A percentile compares a stretch with the other conserved stretches of the same genome.
Conservation (phyloP, 2,797 vertebrate genomes). For the Mareca strepera region DNA sequence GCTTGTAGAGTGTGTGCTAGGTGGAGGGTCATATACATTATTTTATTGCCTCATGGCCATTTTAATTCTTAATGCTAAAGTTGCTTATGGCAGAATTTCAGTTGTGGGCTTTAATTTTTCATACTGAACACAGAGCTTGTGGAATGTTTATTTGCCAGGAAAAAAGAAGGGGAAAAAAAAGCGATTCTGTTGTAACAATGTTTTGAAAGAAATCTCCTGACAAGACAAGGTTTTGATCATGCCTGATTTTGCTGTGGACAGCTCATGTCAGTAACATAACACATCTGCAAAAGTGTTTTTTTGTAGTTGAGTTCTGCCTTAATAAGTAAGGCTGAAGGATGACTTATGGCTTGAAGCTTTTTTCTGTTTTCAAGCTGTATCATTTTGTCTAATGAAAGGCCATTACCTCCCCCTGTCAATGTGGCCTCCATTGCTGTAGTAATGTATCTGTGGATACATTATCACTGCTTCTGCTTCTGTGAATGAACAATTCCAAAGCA, state of each 20-base stretch:
- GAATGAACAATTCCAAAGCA: constrained; percentile 26
- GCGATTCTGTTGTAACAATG: neutral
- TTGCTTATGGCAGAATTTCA: neutral
- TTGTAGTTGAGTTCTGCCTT: neutral
- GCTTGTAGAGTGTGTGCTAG: neutral
- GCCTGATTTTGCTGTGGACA: neutral
- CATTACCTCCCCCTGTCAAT: neutral
- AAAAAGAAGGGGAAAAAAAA: neutral
- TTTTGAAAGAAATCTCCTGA: neutral
- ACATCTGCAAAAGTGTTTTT: neutral
- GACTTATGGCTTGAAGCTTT: neutral
- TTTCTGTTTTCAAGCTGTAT: neutral
- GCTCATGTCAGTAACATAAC: neutral
- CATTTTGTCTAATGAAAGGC: neutral
- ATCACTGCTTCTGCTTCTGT: constrained; percentile 13
- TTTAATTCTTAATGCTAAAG: neutral
- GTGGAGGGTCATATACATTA: neutral
- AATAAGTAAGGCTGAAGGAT: neutral
- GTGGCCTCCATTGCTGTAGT: neutral
- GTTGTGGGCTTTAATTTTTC: neutral
- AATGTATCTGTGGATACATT: neutral
- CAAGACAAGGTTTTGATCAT: neutral
- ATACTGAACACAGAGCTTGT: neutral
- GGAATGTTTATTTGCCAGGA: neutral
- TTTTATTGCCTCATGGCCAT: neutral